A percentile compares a stretch with the other conserved stretches of the same genome.
Conservation (phyloP, 1,140 invertebrate genomes). For the Streblospio benedicti region DNA sequence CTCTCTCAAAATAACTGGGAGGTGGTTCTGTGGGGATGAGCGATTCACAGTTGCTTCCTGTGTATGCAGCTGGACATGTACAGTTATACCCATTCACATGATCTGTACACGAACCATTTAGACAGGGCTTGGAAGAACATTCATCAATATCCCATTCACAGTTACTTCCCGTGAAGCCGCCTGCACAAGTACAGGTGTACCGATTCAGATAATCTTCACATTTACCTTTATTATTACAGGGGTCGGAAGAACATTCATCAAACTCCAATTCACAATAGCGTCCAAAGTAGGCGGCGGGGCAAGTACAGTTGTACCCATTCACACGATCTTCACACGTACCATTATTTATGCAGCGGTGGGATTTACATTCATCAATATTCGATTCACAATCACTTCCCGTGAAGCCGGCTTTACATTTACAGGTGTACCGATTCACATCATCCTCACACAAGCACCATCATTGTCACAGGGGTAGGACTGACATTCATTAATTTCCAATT, state of each 20-base stretch:
- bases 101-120: slow-evolving; percentile 36
- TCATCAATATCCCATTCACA: slow-evolving; percentile 39
- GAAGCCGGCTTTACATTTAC: slow-evolving; percentile 64
- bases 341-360: background rate
- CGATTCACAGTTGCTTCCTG: slow-evolving; percentile 17
- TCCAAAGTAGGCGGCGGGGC: background rate
- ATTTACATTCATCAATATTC: background rate
- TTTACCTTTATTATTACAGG: slow-evolving; percentile 71
- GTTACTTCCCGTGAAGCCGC: slow-evolving; percentile 51
- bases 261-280: slow-evolving; percentile 49
- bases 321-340: background rate
- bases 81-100: slow-evolving; percentile 12
- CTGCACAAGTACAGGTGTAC: slow-evolving; percentile 62
- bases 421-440: slow-evolving; percentile 73
- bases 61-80: slow-evolving; percentile 16
- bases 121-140: slow-evolving; percentile 35
- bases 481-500: slow-evolving; percentile 92
- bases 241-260: slow-evolving; percentile 67
- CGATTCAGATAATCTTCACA: slow-evolving; percentile 53
- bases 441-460: slow-evolving; percentile 68
- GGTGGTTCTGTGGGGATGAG: too few relatives aligned
- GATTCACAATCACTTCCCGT: background rate
- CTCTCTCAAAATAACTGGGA: too few relatives aligned
- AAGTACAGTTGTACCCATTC: background rate
- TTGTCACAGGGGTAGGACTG: slow-evolving; percentile 45